Conservation (phyloP, 2,113 vertebrate species). For the Chlamydotis undulata region DNA sequence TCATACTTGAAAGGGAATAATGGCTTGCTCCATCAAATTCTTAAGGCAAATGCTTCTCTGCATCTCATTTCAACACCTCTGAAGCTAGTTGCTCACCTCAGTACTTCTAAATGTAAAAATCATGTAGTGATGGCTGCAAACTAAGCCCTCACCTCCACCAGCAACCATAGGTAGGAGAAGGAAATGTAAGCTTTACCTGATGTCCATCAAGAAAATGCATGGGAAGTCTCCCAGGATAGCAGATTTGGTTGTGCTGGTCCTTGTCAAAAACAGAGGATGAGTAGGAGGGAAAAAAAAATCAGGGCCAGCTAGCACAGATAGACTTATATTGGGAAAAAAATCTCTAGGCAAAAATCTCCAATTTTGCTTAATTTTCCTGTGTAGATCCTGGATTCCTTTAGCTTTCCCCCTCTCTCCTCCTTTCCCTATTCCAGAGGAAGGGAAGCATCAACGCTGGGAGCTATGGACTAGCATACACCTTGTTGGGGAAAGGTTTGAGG, state of each 20-base stretch:
- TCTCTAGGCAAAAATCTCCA: not conserved
- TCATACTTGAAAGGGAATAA: slow-evolving; percentile 13
- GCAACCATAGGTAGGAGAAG: not conserved
- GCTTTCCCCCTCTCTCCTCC: not conserved
- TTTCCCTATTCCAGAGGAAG: not conserved
- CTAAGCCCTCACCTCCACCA: not conserved
- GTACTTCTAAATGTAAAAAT: not conserved
- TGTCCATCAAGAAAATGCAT: not conserved
- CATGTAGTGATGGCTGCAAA: not conserved
- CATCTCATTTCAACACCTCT: not conserved
- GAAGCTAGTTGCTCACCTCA: not conserved
- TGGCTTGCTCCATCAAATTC: not conserved
- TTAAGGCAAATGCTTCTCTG: not conserved
- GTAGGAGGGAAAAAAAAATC: not conserved
- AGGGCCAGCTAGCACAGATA: not conserved
- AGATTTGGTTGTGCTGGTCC: not conserved
- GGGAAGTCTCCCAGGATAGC: not conserved
- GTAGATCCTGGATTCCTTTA: not conserved
- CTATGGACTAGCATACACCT: not conserved
- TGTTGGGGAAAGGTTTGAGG: not conserved
- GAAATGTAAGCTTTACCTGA: not conserved
- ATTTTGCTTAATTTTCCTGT: not conserved
- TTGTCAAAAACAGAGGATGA: not conserved
- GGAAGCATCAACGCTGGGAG: not conserved
- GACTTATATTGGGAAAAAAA: not conserved